Base-by-base conservation (phyloP, 2,888 invertebrate species). In the Epicampocera succincta region DNA sequence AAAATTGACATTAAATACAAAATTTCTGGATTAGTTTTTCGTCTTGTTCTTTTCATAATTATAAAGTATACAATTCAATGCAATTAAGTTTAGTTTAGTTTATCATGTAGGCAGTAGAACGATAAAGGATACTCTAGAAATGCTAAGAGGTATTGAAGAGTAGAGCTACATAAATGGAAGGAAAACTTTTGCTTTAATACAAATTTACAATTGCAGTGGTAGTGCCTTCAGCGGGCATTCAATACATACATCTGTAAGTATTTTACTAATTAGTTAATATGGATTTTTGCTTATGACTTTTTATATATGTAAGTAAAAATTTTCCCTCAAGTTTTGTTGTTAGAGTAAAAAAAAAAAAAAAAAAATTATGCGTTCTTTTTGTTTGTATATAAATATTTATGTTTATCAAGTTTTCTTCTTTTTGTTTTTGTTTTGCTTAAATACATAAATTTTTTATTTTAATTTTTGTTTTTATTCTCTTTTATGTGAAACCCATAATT, bases 1-100 rank as follows among this genome's bases (percentile, higher is more conserved):
- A 84, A 81, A 86, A 86, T 86, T 86, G 85, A 86, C 85, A 84
- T 84, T 79, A 63, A 83, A 79, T 83, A 61, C 54, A 61, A 38
- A 40, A 71, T 42, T 48, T 75, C 33, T 3, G 8, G 8, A 33
- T 8, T 9, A 1, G 1, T 19, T n/a, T 74, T 69, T 73, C 12
- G 52, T 50, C n/a, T n/a, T n/a, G 58, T 58, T 52, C 48, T 38
- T 25, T 25, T 38, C 13, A 25, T 21, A 42, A 63, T 50, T 66
- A 44, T 33, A 44, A 65, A 44, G 46, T 25, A 25, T 68, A 61
- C 54, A 71, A 58, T n/a, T 60, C n/a, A n/a, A n/a, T 54, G 42
- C 12, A 50, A n/a, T 50, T 60, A 63, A 61, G 60, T 9, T 60
- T 15, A 40, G 66, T 17, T 46, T 42, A 15, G 50, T 38, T 1